These are phyloP conservation scores for Drosophila differens DNA, from an alignment of 2,888 invertebrate genomes.

Conservation along the genomic window DNA sequence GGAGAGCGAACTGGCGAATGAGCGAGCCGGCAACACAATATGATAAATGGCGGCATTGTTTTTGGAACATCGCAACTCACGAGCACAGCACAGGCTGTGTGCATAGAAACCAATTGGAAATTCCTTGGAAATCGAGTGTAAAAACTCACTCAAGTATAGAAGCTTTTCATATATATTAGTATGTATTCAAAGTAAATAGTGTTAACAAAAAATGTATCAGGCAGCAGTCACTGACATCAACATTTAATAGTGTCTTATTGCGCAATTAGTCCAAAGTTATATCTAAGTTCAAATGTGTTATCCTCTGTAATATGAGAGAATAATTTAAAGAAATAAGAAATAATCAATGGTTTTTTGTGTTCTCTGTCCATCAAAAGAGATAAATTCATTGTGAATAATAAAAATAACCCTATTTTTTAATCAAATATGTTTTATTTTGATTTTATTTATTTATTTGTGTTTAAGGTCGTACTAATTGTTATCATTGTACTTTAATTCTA, in stretches of 20 bases:
- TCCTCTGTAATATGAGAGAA: background rate
- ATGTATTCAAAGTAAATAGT: background rate
- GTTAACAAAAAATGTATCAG: too few relatives aligned
- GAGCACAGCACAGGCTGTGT: slow-evolving; percentile 31
- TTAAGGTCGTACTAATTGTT: background rate
- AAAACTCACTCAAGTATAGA: too few relatives aligned
- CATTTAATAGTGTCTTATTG: background rate
- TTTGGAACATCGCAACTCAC: slow-evolving; percentile 54
- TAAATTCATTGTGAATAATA: background rate
- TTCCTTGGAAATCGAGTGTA: background rate
- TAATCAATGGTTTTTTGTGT: background rate
- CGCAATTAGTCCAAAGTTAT: background rate
- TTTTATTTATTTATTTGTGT: background rate
- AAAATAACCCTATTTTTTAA: background rate
- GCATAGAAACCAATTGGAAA: slow-evolving; percentile 43
- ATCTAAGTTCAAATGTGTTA: background rate
- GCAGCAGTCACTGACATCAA: too few relatives aligned
- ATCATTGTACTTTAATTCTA: background rate
- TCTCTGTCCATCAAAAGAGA: background rate
- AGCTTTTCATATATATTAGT: background rate
- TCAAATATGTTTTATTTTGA: background rate
- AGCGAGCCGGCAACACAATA: slow-evolving; percentile 64
- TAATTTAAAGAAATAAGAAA: background rate
- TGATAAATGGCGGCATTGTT: slow-evolving; percentile 82
- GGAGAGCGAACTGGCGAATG: slow-evolving; percentile 51